These are phyloP conservation scores for Epinephelus lanceolatus DNA, from an alignment of 2,113 vertebrate genomes.

Conservation along the genomic window DNA sequence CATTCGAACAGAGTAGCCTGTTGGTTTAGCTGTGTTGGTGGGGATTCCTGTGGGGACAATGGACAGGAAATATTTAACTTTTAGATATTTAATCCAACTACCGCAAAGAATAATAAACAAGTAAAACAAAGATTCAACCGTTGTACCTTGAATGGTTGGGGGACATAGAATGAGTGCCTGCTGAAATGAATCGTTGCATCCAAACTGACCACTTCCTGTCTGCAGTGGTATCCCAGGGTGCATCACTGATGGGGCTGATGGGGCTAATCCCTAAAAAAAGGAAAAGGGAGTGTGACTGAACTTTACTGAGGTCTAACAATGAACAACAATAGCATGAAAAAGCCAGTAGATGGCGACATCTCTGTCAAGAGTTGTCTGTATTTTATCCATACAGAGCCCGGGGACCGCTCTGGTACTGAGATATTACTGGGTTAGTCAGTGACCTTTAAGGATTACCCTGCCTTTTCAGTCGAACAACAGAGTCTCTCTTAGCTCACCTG, in stretches of 20 bases:
- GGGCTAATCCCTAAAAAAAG: constrained; percentile 87
- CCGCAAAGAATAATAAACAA: background rate
- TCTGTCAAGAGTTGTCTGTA: background rate
- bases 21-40: constrained; percentile 89
- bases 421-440: constrained; percentile 11
- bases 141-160: constrained; percentile 93
- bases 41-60: constrained; percentile 88
- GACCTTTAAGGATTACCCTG: background rate
- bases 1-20: constrained; percentile 92
- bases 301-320: constrained; percentile 6
- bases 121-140: background rate
- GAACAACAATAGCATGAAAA: constrained; percentile 24
- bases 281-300: constrained; percentile 4
- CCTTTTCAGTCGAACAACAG: background rate
- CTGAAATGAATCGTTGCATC: constrained; percentile 95
- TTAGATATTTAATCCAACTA: background rate
- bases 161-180: constrained; percentile 97
- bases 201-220: constrained; percentile 94
- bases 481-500: background rate
- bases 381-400: constrained; percentile 4
- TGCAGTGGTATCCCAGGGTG: constrained; percentile 96
- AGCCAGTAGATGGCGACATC: constrained; percentile 72
- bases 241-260: constrained; percentile 91
- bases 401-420: background rate
- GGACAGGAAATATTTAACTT: background rate